Conservation (phyloP, 2,797 vertebrate genomes). For the Chelonia mydas region DNA sequence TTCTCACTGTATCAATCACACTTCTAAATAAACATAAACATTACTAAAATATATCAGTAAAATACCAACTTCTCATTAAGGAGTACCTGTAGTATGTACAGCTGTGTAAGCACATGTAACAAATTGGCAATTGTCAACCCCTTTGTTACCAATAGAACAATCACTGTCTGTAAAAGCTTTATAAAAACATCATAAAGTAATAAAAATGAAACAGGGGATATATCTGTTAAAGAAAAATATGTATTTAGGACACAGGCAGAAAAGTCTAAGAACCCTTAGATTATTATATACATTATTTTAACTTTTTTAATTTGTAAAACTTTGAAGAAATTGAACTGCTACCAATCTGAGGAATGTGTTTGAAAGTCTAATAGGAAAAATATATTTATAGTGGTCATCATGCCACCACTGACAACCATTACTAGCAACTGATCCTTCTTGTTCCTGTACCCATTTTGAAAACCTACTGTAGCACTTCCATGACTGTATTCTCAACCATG, state of each 20-base stretch:
- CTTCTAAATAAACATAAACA: background rate
- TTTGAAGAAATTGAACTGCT: background rate
- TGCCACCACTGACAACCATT: background rate
- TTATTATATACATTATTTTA: fast-evolving
- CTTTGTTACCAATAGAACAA: background rate
- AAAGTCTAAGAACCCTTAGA: background rate
- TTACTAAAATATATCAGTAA: background rate
- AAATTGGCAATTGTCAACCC: background rate
- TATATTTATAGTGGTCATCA: background rate
- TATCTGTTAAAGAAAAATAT: background rate
- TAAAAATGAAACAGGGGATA: background rate
- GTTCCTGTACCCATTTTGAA: background rate
- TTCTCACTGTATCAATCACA: background rate
- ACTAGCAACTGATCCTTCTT: background rate
- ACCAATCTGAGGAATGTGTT: no score
- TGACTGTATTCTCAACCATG: background rate
- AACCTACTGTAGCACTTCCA: background rate
- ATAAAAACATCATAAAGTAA: background rate
- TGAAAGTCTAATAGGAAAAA: no score
- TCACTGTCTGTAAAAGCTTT: background rate
- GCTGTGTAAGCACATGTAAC: background rate
- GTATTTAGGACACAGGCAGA: background rate
- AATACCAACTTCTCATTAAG: background rate
- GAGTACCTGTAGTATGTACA: background rate
- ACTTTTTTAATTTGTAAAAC: background rate